phyloP scores from a whole-genome alignment of 2,888 invertebrate species.

The Acanthosoma haemorrhoidale region DNA sequence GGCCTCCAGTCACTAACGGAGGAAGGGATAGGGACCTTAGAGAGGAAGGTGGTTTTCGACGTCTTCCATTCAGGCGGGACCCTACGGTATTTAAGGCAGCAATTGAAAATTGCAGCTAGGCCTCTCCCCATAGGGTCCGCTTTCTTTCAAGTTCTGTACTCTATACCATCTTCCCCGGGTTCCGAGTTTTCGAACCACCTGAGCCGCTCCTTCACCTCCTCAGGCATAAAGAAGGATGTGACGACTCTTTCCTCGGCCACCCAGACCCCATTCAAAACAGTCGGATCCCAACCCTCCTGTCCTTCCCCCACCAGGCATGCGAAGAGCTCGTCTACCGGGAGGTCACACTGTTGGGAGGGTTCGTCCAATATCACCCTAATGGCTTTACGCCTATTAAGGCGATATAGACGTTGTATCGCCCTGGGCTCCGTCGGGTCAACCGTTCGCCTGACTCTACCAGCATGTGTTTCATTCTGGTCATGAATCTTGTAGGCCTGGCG shows the following conservation, averaged over 20 bases:
- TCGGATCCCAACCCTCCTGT: too few relatives aligned
- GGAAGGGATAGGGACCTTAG: conserved; percentile 33
- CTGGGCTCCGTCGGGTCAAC: too few relatives aligned
- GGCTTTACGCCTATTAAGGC: neutral
- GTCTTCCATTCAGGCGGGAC: conserved; percentile 31
- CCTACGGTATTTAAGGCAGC: neutral
- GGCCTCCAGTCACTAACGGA: conserved; percentile 44
- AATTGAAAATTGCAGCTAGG: neutral
- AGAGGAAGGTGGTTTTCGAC: conserved; percentile 33
- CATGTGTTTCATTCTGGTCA: too few relatives aligned
- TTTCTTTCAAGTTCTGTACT: neutral
- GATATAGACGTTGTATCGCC: neutral
- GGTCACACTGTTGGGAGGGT: too few relatives aligned
- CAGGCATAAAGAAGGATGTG: too few relatives aligned
- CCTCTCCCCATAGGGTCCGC: neutral
- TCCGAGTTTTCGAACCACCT: neutral
- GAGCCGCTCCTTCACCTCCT: neutral
- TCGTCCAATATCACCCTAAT: neutral
- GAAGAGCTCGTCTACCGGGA: too few relatives aligned
- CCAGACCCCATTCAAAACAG: too few relatives aligned
- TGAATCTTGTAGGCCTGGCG: too few relatives aligned
- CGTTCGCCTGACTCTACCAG: too few relatives aligned
- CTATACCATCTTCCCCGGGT: neutral
- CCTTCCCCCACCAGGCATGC: too few relatives aligned
- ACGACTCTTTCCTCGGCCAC: too few relatives aligned